Conservation (phyloP, 2,888 invertebrate species). For the Tortricodes alternella region DNA sequence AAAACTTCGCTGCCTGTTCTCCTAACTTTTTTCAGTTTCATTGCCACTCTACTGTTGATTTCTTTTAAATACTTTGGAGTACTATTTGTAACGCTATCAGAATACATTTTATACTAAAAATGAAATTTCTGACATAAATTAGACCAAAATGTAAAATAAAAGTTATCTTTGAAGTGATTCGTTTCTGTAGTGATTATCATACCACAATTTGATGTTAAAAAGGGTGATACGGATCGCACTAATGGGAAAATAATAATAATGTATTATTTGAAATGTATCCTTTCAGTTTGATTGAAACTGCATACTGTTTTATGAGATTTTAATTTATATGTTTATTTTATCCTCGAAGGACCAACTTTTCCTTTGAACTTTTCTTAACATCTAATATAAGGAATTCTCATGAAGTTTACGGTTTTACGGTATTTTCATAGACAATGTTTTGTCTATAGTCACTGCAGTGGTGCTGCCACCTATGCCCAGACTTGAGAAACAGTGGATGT, state of each 20-base stretch:
- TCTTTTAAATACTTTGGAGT: slow-evolving; percentile 62
- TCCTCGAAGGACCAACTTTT: no score
- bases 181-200: slow-evolving; percentile 65
- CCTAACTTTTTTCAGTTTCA: slow-evolving; percentile 53
- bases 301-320: no score
- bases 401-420: no score
- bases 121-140: not conserved
- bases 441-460: slow-evolving; percentile 37
- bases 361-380: no score
- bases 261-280: no score
- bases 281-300: no score
- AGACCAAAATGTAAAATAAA: not conserved
- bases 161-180: slow-evolving; percentile 22
- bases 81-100: slow-evolving; percentile 29
- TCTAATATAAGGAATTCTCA: no score
- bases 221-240: not conserved
- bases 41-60: slow-evolving; percentile 49
- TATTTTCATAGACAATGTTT: slow-evolving; percentile 31
- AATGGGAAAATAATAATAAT: not conserved
- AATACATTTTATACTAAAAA: slow-evolving; percentile 8
- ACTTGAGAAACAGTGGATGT: slow-evolving; percentile 45
- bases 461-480: slow-evolving; percentile 55
- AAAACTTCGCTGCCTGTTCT: slow-evolving; percentile 52
- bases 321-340: no score
- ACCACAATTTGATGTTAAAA: not conserved